Evolutionary conservation across 2,113 vertebrate species (phyloP).

Genomic region (Ptyas mucosa): DNA sequence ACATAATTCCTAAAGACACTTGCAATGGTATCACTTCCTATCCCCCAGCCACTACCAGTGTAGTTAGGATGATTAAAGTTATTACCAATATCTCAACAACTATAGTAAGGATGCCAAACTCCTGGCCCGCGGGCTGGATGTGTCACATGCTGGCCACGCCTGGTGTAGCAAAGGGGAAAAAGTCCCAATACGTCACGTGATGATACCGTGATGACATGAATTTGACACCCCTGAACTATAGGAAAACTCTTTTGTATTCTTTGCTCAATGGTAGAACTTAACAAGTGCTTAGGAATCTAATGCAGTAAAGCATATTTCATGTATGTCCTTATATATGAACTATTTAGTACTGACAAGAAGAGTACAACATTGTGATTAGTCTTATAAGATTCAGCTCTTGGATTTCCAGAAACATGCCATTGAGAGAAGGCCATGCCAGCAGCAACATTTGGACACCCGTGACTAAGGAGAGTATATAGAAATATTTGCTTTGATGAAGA

Average conservation of each 20-base stretch:
- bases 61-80: conserved; percentile 1
- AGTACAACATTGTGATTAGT: conserved; percentile 53
- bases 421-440: conserved; percentile 37
- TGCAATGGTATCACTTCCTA: not conserved
- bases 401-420: conserved; percentile 23
- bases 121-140: no score
- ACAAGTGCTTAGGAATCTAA: not conserved
- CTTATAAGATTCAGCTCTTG: conserved; percentile 50
- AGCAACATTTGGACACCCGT: conserved; percentile 64
- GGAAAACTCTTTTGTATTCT: not conserved
- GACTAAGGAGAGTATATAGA: conserved; percentile 43
- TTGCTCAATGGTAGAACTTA: not conserved
- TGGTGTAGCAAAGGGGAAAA: no score
- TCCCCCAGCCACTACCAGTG: not conserved
- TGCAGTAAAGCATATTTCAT: not conserved
- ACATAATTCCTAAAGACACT: conserved; percentile 5
- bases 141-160: no score
- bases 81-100: not conserved
- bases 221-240: not conserved
- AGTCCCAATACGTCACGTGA: no score
- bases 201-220: no score
- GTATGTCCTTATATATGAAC: conserved; percentile 1
- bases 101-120: not conserved
- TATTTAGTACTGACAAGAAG: conserved; percentile 20
- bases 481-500: conserved; percentile 54